Evolutionary conservation across 1,140 invertebrate genomes (phyloP).

Genomic region (Leguminivora glycinivorella): DNA sequence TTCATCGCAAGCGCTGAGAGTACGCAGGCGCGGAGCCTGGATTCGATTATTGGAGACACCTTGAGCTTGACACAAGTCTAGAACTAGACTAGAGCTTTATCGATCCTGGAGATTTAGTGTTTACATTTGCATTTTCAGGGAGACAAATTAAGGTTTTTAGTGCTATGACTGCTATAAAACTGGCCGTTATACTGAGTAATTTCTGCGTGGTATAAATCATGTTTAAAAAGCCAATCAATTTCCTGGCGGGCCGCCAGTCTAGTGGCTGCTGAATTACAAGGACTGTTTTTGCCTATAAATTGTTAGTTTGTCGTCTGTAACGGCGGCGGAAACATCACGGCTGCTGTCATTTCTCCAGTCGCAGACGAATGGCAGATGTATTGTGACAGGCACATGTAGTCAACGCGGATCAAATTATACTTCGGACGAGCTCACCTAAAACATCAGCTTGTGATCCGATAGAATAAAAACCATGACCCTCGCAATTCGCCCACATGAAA

Average conservation of each 20-base stretch:
- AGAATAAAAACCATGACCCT: background rate
- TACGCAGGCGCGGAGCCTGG: slow-evolving; percentile 13
- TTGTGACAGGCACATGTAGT: too few species aligned
- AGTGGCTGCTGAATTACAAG: background rate
- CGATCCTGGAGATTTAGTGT: background rate
- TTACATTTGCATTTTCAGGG: background rate
- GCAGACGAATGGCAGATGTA: too few species aligned
- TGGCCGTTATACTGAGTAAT: background rate
- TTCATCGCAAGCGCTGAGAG: background rate
- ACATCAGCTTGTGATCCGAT: background rate
- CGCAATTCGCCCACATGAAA: background rate
- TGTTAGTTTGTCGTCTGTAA: background rate
- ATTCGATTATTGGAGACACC: slow-evolving; percentile 19
- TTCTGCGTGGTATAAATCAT: background rate
- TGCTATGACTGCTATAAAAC: background rate
- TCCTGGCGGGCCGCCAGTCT: background rate
- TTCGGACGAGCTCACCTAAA: background rate
- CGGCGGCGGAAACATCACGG: background rate
- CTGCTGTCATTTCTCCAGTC: background rate
- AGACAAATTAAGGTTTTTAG: background rate
- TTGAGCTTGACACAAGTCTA: background rate
- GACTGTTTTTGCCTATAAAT: background rate
- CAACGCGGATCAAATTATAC: background rate
- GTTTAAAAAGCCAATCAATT: background rate
- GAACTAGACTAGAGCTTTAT: slow-evolving; percentile 8